Conservation (phyloP, 2,113 vertebrate genomes). For the Micronisus gabar region DNA sequence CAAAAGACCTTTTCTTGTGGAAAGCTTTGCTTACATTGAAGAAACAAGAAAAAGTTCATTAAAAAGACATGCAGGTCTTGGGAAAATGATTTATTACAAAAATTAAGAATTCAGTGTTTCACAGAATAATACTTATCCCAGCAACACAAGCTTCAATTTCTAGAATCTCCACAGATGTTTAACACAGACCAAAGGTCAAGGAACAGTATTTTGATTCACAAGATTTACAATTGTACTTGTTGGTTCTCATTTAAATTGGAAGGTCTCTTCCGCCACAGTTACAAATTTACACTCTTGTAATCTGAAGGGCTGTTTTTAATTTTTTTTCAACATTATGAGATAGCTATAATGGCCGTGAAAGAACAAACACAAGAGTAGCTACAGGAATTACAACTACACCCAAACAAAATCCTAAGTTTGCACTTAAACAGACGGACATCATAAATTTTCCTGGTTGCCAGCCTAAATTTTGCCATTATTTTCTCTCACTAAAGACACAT, state of each 20-base stretch:
- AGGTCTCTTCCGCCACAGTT: not conserved
- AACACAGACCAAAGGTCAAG: not conserved
- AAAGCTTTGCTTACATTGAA: not conserved
- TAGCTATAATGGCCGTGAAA: accelerated
- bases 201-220: not conserved
- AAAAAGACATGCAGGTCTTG: not conserved
- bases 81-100: not conserved
- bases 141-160: not conserved
- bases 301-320: not conserved
- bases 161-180: not conserved
- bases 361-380: not conserved
- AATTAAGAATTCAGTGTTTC: not conserved
- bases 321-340: not conserved
- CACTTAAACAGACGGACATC: not conserved
- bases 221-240: not conserved
- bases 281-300: not conserved
- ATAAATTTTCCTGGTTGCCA: not conserved
- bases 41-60: not conserved
- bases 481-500: not conserved
- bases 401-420: not conserved
- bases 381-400: not conserved
- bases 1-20: not conserved
- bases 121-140: not conserved
- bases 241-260: not conserved
- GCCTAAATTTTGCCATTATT: not conserved